These are phyloP conservation scores for Odontamblyopus lacepedii DNA, from an alignment of 2,797 vertebrate genomes.

Conservation along the genomic window DNA sequence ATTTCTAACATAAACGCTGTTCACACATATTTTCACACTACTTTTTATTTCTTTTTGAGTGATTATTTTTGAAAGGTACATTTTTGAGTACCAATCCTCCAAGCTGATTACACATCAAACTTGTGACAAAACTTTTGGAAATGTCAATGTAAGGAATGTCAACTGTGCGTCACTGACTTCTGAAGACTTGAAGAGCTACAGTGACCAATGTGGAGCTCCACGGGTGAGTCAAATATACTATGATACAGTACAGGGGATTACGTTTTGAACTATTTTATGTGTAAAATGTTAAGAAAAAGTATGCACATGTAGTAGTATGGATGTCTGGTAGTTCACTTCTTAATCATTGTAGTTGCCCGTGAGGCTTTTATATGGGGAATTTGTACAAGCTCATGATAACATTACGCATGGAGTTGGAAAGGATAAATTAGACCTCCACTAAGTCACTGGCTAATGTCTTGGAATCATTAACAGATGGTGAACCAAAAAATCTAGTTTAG, in stretches of 20 bases:
- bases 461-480: too few relatives aligned
- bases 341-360: too few relatives aligned
- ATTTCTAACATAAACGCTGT: not conserved
- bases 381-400: too few relatives aligned
- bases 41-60: not conserved
- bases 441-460: too few relatives aligned
- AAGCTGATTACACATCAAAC: conserved; percentile 2
- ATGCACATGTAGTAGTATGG: not conserved
- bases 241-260: conserved; percentile 22
- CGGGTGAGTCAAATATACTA: conserved; percentile 60
- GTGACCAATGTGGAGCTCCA: conserved; percentile 68
- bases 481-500: too few relatives aligned
- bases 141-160: conserved; percentile 16
- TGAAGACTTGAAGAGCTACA: conserved; percentile 37
- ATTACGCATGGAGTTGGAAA: too few relatives aligned
- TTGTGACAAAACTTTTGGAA: conserved; percentile 25
- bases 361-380: too few relatives aligned
- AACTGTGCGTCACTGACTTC: conserved; percentile 15
- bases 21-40: not conserved
- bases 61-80: not conserved
- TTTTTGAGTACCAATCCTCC: not conserved
- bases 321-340: too few relatives aligned
- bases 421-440: too few relatives aligned
- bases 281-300: not conserved
- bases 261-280: not conserved